A percentile compares a stretch with the other conserved stretches of the same genome.
Evolutionary conservation across 2,113 vertebrate species (phyloP).

Genomic region (Nerophis lumbriciformis): DNA sequence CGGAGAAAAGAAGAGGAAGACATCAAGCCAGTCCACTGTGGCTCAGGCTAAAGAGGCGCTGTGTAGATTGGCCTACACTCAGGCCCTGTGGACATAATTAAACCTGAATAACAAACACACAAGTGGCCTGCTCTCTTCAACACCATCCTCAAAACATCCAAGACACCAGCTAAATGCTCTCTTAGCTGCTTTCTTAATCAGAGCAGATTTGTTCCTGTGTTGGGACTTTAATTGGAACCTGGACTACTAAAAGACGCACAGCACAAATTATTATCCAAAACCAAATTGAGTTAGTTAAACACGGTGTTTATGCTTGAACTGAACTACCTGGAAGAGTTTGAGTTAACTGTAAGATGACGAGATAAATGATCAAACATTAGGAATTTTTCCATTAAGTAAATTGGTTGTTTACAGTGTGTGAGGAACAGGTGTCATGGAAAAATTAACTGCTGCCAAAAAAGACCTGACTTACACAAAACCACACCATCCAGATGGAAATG

Average conservation of each 20-base stretch:
- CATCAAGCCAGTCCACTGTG: slow-evolving; percentile 74
- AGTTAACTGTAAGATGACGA: neutral
- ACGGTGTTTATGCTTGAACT: slow-evolving; percentile 11
- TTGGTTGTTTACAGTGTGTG: neutral
- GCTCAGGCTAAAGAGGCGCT: slow-evolving; percentile 65
- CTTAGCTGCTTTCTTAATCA: slow-evolving; percentile 54
- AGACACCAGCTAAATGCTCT: slow-evolving; percentile 52
- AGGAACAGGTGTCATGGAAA: slow-evolving; percentile 1
- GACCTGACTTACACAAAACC: slow-evolving; percentile 1
- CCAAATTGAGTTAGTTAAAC: slow-evolving; percentile 19
- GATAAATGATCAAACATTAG: neutral
- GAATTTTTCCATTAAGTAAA: neutral
- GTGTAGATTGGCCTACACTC: slow-evolving; percentile 67
- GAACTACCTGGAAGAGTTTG: neutral
- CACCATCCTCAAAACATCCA: slow-evolving; percentile 60
- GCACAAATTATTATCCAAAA: slow-evolving; percentile 46
- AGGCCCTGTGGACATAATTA: slow-evolving; percentile 78
- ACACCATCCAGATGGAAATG: slow-evolving; percentile 8
- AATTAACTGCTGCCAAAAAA: neutral
- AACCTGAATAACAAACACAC: slow-evolving; percentile 77
- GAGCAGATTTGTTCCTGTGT: slow-evolving; percentile 48
- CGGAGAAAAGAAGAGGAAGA: slow-evolving; percentile 71
- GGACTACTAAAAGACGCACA: slow-evolving; percentile 34
- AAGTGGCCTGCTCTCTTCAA: slow-evolving; percentile 56
- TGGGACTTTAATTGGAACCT: slow-evolving; percentile 54